Percentiles rank a stretch among this genome's conserved stretches.
phyloP scores from a whole-genome alignment of 2,888 invertebrate species.

The Catotricha subobsoleta region DNA sequence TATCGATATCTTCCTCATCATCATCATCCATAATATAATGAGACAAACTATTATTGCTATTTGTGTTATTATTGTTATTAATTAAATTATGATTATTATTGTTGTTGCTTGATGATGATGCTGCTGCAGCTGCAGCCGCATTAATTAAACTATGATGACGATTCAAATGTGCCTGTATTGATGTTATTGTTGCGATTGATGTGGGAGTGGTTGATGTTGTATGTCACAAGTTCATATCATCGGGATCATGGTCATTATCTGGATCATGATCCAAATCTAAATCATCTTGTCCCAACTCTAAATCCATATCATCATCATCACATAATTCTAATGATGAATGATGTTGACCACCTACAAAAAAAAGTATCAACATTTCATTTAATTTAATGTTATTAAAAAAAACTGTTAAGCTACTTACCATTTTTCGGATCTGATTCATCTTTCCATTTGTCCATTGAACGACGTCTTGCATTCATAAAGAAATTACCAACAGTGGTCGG shows the following conservation, averaged over 20 bases:
- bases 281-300: slow-evolving; percentile 22
- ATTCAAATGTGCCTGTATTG: slow-evolving; percentile 1
- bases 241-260: slow-evolving; percentile 13
- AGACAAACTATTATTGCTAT: too few species aligned
- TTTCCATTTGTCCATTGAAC: slow-evolving; percentile 97
- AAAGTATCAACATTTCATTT: too few species aligned
- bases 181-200: slow-evolving; percentile 10
- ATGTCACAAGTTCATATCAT: slow-evolving; percentile 18
- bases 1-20: too few species aligned
- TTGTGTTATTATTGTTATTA: slow-evolving; percentile 11
- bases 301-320: slow-evolving; percentile 22
- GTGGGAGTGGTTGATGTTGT: slow-evolving; percentile 10
- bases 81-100: slow-evolving; percentile 13
- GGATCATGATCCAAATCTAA: slow-evolving; percentile 25
- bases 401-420: slow-evolving; percentile 10
- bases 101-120: slow-evolving; percentile 7
- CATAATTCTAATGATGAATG: slow-evolving; percentile 19
- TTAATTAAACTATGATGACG: slow-evolving; percentile 9
- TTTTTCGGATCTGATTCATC: slow-evolving; percentile 42
- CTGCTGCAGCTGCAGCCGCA: slow-evolving; percentile 8
- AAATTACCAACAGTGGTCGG: slow-evolving; percentile 98
- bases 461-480: slow-evolving; percentile 99
- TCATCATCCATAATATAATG: too few species aligned
- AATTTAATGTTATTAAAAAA: too few species aligned
- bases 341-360: slow-evolving; percentile 19